Base-by-base conservation (phyloP, 37 sponge, comb jelly and placozoan genomes). In the Chondrilla cf. caribensis region DNA sequence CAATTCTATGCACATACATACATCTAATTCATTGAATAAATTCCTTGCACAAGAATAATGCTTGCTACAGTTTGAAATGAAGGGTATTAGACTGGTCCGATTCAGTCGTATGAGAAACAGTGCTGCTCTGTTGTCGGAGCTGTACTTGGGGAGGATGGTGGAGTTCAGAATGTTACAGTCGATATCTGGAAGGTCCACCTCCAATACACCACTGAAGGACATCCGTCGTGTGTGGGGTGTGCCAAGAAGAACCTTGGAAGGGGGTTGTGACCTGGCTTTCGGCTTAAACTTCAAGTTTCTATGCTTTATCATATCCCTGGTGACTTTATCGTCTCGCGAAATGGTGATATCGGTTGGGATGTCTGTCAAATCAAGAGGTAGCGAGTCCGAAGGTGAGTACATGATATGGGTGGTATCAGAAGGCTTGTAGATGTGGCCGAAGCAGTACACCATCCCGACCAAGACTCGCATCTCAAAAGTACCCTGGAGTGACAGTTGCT, bases 401-500 rank as follows among this genome's bases (percentile, higher is more conserved):
- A 85, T 58, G 0, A 54, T 19, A 32, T 67, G 33, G 33, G 39
- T 81, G 25, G 2, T 36, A 2, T 44, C 28, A 0, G 82, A 81
- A 28, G 82, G 85, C 58, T 76, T 75, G 57, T 84, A 29, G 15
- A 62, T 36, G 39, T 55, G 80, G 9, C 85, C 81, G 37, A 67
- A 70, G 28, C 57, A 26, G 77, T 81, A 58, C 36, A 89, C 51
- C 58, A 85, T 44, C 0, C 89, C 89, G 32, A 58, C 79, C 24
- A 89, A 57, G n/a, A 89, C 89, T 41, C 58, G 54, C 38, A 85
- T 18, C 40, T 66, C 33, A 0, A 85, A 60, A 37, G 43, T 29
- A 0, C 82, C 85, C 32, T 85, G 70, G 25, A 89, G 77, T 2
- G 47, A 29, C 9, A 85, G 43, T 11, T 38, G 38, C 89, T 89